Percentiles rank a stretch among this genome's conserved stretches.
phyloP scores from a whole-genome alignment of 2,888 invertebrate species.

The Agrochola macilenta region DNA sequence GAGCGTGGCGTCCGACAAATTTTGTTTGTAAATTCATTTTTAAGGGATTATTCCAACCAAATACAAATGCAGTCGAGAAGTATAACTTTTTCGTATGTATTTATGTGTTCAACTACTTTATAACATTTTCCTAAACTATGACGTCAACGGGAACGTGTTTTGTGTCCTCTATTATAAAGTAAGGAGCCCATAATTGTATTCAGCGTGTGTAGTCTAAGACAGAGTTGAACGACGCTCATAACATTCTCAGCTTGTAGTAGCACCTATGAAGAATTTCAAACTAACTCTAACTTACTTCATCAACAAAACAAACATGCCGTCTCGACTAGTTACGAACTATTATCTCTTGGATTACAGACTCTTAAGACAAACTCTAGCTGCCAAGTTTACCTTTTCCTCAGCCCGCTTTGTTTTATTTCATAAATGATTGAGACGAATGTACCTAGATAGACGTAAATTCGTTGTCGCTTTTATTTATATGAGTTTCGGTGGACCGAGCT shows the following conservation, averaged over 20 bases:
- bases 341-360: slow-evolving; percentile 83
- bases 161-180: slow-evolving; percentile 31
- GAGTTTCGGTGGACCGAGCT: slow-evolving; percentile 6
- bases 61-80: slow-evolving; percentile 21
- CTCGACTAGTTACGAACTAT: slow-evolving; percentile 84
- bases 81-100: slow-evolving; percentile 30
- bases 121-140: slow-evolving; percentile 21
- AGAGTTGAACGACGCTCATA: slow-evolving; percentile 67
- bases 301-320: slow-evolving; percentile 83
- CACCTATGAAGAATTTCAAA: slow-evolving; percentile 80
- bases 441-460: slow-evolving; percentile 32
- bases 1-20: slow-evolving; percentile 41
- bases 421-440: slow-evolving; percentile 57
- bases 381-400: slow-evolving; percentile 71
- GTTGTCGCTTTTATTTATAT: slow-evolving; percentile 21
- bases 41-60: slow-evolving; percentile 18
- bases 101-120: slow-evolving; percentile 15
- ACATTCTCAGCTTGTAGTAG: slow-evolving; percentile 72
- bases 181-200: slow-evolving; percentile 54
- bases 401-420: slow-evolving; percentile 69
- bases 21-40: slow-evolving; percentile 48
- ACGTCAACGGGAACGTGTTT: slow-evolving; percentile 13
- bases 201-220: slow-evolving; percentile 52
- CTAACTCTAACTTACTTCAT: slow-evolving; percentile 81
- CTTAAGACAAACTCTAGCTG: slow-evolving; percentile 77